Evolutionary conservation across 1,140 invertebrate genomes (phyloP), one percentile per base, ranked within the genome.

Genomic region (Holotrichia oblita): DNA sequence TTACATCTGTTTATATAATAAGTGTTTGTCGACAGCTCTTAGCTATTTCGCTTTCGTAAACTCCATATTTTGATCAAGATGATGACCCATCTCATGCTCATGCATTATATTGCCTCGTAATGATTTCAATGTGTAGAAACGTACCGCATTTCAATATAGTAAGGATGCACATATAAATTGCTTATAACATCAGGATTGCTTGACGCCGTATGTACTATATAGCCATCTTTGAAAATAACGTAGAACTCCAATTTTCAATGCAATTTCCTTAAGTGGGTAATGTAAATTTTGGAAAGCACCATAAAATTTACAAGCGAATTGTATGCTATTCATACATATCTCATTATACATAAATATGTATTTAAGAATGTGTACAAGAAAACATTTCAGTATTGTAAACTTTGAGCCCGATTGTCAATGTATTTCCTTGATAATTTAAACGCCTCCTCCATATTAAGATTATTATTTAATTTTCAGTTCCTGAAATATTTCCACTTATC

Each of bases 11-110:
- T 14, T 74, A 55, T 10, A 55, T 55, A 14, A 14, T 55, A 14
- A 14, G 73, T 20, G 40, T 40, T 44, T 40, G n/a, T 34, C 40
- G 73, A 41, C 73, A 74, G 73, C 41, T 74, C 41, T 74, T 14
- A 74, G 41, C 73, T 74, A 0, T 74, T 69, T 7, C 61, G 27
- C 44, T 14, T 48, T 69, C 27, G 27, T 69, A 69, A 69, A 12
- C 61, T 27, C n/a, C 44, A 3, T 48, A 48, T 48, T 48, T 48
- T 48, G 10, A 48, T 44, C 9, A 44, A 44, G 14, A 44, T 44
- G 1, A 44, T 48, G 44, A 10, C n/a, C 10, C 10, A 14, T 12
- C 44, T 48, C 10, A 48, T 14, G 10, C n/a, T 48, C n/a, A 12
- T 48, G 3, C 3, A 9, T 9, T 48, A n/a, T 14, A 9, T 48